Base-by-base conservation (phyloP, 2,797 vertebrate genomes). In the Falco concolor region DNA sequence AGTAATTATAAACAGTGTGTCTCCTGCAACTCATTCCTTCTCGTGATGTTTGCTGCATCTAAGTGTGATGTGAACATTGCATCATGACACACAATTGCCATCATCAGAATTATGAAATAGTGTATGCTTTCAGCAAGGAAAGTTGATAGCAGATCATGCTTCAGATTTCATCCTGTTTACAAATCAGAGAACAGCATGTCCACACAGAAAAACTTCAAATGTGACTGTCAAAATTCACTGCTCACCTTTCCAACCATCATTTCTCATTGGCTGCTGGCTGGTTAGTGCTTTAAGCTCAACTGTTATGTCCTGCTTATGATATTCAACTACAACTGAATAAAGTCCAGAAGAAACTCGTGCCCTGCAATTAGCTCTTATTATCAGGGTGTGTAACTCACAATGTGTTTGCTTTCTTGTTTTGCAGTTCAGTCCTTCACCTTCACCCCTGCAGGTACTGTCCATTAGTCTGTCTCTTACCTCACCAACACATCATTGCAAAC, bases 381-480 rank as follows among this genome's bases (percentile, higher is more conserved):
- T 96, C 97, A 98, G 97, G 95, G 84, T 95, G 98, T 98, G 98
- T 98, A 98, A 99, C 98, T 97, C 98, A 97, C 97, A 94, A 98
- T 98, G 98, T 98, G 97, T 98, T 98, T 99, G 98, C 98, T 98
- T 99, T 99, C 98, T 98, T 99, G 98, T 98, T 99, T 99, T 99
- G 98, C 98, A 99, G 98, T 99, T 97, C 98, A 98, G 97, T 98
- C 98, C 98, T 99, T 98, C 98, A 98, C 98, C 98, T 99, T 99
- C 98, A 99, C 98, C 97, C 98, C 98, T 98, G 98, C 98, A 99
- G 98, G 98, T 99, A 99, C 98, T 98, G 98, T 98, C 98, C 98
- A 98, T 98, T 98, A 98, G 98, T 98, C 98, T 93, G 97, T 98
- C 98, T 98, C 90, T 96, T 97, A 93, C 75, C 92, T 96, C 96